These are phyloP conservation scores for Poecilia latipinna DNA, from an alignment of 2,113 vertebrate species.

Conservation along the genomic window DNA sequence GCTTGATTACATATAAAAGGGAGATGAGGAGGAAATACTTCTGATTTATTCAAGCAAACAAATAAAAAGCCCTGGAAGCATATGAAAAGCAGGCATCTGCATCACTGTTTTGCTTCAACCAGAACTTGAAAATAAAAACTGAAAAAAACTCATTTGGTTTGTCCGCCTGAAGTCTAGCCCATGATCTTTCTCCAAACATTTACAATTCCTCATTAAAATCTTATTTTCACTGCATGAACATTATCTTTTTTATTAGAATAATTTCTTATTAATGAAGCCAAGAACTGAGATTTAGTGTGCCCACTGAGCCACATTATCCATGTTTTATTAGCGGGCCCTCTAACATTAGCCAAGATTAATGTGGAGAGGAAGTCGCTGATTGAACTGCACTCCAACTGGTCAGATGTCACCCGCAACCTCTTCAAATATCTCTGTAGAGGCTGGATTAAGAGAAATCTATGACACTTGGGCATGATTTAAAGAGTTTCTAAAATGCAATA, in stretches of 20 bases:
- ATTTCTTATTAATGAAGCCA: constrained; percentile 31
- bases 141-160: constrained; percentile 16
- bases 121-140: constrained; percentile 25
- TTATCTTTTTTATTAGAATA: constrained; percentile 5
- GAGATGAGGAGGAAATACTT: constrained; percentile 53
- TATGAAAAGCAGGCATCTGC: constrained; percentile 4
- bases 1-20: constrained; percentile 72
- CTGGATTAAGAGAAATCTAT: not conserved
- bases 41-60: constrained; percentile 69
- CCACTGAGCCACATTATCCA: constrained; percentile 28
- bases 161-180: constrained; percentile 7
- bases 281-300: constrained; percentile 22
- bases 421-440: not conserved
- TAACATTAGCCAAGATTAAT: constrained; percentile 48
- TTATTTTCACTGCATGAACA: constrained; percentile 27
- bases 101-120: constrained; percentile 13
- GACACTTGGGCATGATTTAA: not conserved
- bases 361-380: constrained; percentile 39
- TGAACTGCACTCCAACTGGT: constrained; percentile 40
- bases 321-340: constrained; percentile 43
- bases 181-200: constrained; percentile 25
- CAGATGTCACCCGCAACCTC: constrained; percentile 34
- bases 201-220: constrained; percentile 43
- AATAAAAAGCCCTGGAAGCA: constrained; percentile 45
- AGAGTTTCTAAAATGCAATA: not conserved